phyloP scores from a whole-genome alignment of 2,888 invertebrate species.

The Drosophila heteroneura region DNA sequence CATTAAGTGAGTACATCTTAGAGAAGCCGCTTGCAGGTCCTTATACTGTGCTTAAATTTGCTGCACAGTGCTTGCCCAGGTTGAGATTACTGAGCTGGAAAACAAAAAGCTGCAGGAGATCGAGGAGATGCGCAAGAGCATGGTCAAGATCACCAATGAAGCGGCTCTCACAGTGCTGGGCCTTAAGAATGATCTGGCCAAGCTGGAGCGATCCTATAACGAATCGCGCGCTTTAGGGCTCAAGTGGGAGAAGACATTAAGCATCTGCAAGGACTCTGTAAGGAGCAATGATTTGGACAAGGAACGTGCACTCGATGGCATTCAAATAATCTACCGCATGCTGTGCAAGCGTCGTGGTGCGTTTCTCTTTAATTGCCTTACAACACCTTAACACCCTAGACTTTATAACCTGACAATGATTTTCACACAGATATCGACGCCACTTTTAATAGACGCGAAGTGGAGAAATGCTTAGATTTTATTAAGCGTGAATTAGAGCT shows the following conservation, averaged over 20 bases:
- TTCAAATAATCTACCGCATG: slow-evolving; percentile 79
- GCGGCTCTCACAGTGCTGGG: slow-evolving; percentile 83
- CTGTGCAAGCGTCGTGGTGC: slow-evolving; percentile 80
- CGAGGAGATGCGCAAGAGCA: slow-evolving; percentile 82
- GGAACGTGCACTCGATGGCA: slow-evolving; percentile 81
- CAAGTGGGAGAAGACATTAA: slow-evolving; percentile 83
- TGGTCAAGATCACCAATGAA: slow-evolving; percentile 83
- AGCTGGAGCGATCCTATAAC: slow-evolving; percentile 83
- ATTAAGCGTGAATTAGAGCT: slow-evolving; percentile 52
- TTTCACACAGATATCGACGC: slow-evolving; percentile 27
- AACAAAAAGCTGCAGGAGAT: slow-evolving; percentile 78
- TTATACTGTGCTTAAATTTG: not conserved
- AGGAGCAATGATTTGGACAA: slow-evolving; percentile 74
- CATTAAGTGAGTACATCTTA: slow-evolving; percentile 74
- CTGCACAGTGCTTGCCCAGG: slow-evolving; percentile 83
- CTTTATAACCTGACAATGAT: not conserved
- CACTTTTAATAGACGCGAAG: slow-evolving; percentile 24
- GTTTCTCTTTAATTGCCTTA: not conserved
- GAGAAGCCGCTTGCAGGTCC: fast-evolving
- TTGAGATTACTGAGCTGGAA: slow-evolving; percentile 82
- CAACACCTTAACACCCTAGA: not conserved
- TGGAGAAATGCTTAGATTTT: slow-evolving; percentile 53
- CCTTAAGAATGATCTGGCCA: slow-evolving; percentile 83
- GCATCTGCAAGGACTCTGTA: slow-evolving; percentile 77
- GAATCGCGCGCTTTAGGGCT: slow-evolving; percentile 75